These are phyloP conservation scores for Gila robusta DNA, from an alignment of 2,797 vertebrate genomes.

Conservation along the genomic window DNA sequence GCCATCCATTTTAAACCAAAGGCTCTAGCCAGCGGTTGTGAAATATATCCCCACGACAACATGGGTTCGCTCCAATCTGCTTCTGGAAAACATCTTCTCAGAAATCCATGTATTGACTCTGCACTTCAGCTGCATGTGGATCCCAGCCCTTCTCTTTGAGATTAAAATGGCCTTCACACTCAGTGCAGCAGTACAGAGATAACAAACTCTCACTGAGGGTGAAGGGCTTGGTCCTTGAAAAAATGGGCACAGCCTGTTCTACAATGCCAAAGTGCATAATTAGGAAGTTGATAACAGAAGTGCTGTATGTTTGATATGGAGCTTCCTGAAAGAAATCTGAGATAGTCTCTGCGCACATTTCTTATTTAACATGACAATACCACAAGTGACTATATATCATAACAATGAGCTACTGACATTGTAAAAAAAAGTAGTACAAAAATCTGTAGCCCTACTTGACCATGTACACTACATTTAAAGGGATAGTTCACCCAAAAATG, in stretches of 20 bases:
- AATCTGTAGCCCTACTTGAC: background rate
- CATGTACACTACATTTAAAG: background rate
- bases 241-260: slow-evolving; percentile 32
- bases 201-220: slow-evolving; percentile 10
- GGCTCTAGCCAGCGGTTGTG: slow-evolving; percentile 56
- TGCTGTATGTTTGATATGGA: background rate
- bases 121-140: slow-evolving; percentile 6
- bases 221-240: slow-evolving; percentile 37
- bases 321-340: background rate
- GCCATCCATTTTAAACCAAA: slow-evolving; percentile 50
- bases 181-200: slow-evolving; percentile 32
- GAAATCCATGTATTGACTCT: slow-evolving; percentile 27
- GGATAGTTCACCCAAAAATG: too few relatives aligned
- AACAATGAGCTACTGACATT: background rate
- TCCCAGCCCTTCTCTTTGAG: slow-evolving; percentile 41
- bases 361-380: background rate
- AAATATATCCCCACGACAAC: slow-evolving; percentile 58
- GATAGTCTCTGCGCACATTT: background rate
- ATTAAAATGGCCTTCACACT: slow-evolving; percentile 33
- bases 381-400: background rate
- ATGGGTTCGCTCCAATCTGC: slow-evolving; percentile 53
- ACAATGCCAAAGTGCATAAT: slow-evolving; percentile 15
- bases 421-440: too few relatives aligned
- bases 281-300: slow-evolving; percentile 21
- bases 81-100: slow-evolving; percentile 56